These are phyloP conservation scores for Nyctibius bracteatus DNA, from an alignment of 2,113 vertebrate species.

Conservation along the genomic window DNA sequence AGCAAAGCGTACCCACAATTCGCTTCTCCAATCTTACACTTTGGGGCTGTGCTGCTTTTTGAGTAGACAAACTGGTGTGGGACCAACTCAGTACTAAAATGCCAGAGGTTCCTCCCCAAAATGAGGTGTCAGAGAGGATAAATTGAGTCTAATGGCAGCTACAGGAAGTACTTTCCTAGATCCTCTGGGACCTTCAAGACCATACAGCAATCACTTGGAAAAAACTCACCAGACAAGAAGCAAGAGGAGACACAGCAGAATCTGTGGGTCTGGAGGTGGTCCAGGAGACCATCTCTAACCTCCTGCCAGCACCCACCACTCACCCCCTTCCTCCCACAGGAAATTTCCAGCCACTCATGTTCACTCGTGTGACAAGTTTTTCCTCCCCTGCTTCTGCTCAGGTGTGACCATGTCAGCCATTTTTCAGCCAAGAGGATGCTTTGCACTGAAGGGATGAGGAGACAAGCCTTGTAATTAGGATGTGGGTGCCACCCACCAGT, in stretches of 20 bases:
- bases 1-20: background rate
- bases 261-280: background rate
- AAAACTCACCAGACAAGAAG: background rate
- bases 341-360: background rate
- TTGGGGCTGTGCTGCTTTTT: background rate
- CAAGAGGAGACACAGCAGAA: background rate
- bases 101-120: background rate
- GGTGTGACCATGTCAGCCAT: background rate
- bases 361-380: background rate
- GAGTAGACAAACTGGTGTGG: background rate
- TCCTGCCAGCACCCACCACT: background rate
- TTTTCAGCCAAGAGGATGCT: slow-evolving; percentile 11
- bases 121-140: background rate
- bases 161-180: background rate
- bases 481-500: background rate
- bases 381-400: background rate
- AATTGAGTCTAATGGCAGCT: background rate
- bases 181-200: background rate
- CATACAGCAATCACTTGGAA: background rate
- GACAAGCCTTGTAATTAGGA: slow-evolving; percentile 16
- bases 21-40: background rate
- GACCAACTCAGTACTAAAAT: background rate
- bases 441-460: background rate
- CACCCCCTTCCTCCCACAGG: background rate
- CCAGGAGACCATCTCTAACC: background rate